A percentile compares a stretch with the other conserved stretches of the same genome.
These are phyloP conservation scores for Trichomycterus rosablanca DNA, from an alignment of 2,113 vertebrate species.

Conservation along the genomic window DNA sequence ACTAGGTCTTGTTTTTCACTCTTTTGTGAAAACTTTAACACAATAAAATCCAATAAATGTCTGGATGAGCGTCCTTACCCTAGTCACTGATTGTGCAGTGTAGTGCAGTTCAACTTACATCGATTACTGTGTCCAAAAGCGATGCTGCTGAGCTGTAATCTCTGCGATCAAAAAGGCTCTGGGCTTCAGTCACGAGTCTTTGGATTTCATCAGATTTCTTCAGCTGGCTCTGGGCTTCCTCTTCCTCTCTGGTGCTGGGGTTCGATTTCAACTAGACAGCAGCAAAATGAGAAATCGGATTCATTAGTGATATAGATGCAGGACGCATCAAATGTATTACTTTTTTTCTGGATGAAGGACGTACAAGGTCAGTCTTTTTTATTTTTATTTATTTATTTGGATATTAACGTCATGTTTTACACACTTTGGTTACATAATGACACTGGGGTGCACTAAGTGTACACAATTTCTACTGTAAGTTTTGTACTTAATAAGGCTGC, in stretches of 20 bases:
- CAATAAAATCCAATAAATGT: too few species aligned
- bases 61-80: too few species aligned
- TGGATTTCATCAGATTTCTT: slow-evolving; percentile 86
- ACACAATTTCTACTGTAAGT: too few species aligned
- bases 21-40: too few species aligned
- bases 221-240: slow-evolving; percentile 83
- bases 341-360: too few species aligned
- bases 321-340: background rate
- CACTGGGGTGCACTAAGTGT: too few species aligned
- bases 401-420: too few species aligned
- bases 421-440: too few species aligned
- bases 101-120: slow-evolving; percentile 68
- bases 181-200: slow-evolving; percentile 73
- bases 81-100: too few species aligned
- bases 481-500: too few species aligned
- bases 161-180: slow-evolving; percentile 61
- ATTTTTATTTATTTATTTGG: too few species aligned
- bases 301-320: background rate
- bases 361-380: background rate
- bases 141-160: slow-evolving; percentile 74
- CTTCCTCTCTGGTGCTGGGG: slow-evolving; percentile 81
- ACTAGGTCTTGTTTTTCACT: too few species aligned
- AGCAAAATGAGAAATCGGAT: background rate
- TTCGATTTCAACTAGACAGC: slow-evolving; percentile 82
- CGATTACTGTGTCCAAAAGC: slow-evolving; percentile 81